Base-by-base conservation (phyloP, 1,140 invertebrate genomes). In the Danaus melanippus region DNA sequence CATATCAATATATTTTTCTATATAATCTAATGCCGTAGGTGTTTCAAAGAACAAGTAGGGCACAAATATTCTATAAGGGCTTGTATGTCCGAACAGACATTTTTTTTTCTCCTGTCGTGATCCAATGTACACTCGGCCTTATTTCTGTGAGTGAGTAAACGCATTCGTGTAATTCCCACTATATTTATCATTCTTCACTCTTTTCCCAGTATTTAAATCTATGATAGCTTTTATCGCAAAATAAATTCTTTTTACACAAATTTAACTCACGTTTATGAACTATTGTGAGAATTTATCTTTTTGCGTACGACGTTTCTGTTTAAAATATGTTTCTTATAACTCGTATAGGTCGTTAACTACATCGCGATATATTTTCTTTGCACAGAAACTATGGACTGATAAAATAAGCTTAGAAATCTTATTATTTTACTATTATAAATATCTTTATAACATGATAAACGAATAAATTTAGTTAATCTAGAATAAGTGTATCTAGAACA, bases 171-270 rank as follows among this genome's bases (percentile, higher is more conserved):
- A 46, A 50, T 61, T 61, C 45, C 42, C 60, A 51, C 56, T 12
- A n/a, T 46, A 43, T 62, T 53, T 58, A 62, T 62, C 60, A 58
- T 58, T 62, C 55, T 46, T 12, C 48, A 52, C 51, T 5, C 56
- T 50, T 32, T 55, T 58, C 45, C 41, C 46, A 42, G 21, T 45
- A 44, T 44, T 44, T 11, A 21, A 52, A 52, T 43, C 21, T 40
- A 12, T 32, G n/a, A 52, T 6, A 9, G 17, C 12, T 44, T 15
- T 17, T 43, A 44, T 52, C 11, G 10, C 41, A 32, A 8, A 32
- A 32, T 32, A 32, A 32, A 32, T 32, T 32, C 2, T 32, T 17
- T 17, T 15, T 42, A 10, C 40, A 39, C 9, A 48, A 21, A 10
- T 48, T 48, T n/a, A 39, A 32, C 21, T 48, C n/a, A 48, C 10